phyloP scores from a whole-genome alignment of 1,140 invertebrate species.

The Elymnias hypermnestra region DNA sequence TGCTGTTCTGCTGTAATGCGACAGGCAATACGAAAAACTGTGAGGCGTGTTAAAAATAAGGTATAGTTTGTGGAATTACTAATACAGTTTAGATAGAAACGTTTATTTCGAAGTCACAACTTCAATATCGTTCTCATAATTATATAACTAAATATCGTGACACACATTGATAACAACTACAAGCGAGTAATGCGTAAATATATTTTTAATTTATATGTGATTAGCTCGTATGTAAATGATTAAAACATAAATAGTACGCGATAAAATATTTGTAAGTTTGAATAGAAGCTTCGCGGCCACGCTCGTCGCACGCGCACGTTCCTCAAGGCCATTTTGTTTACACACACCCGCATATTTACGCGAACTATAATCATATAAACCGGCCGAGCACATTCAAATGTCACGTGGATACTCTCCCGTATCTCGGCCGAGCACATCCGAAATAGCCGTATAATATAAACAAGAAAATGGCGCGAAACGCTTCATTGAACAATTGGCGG shows the following conservation, averaged over 20 bases:
- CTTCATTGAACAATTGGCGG: conserved; percentile 69
- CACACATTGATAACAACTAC: background rate
- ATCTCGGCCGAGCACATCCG: conserved; percentile 17
- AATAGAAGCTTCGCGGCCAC: conserved; percentile 31
- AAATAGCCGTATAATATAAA: conserved; percentile 37
- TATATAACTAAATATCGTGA: too few species aligned
- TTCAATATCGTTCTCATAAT: too few species aligned
- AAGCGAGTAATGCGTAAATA: background rate
- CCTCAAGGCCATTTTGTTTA: conserved; percentile 69
- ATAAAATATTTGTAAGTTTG: conserved; percentile 42
- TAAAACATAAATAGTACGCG: conserved; percentile 48
- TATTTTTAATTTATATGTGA: background rate
- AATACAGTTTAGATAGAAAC: too few species aligned
- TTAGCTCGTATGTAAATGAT: conserved; percentile 26
- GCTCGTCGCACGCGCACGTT: conserved; percentile 39
- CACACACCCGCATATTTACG: conserved; percentile 57
- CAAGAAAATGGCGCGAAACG: conserved; percentile 66
- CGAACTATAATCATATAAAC: conserved; percentile 33
- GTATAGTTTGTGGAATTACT: too few species aligned
- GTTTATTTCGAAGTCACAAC: too few species aligned
- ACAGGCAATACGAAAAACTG: too few species aligned
- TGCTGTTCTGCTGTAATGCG: too few species aligned
- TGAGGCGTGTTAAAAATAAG: too few species aligned
- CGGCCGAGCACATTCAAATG: conserved; percentile 28
- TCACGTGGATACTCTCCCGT: conserved; percentile 16